Conservation (phyloP, 2,113 vertebrate species). For the Saimiri boliviensis region DNA sequence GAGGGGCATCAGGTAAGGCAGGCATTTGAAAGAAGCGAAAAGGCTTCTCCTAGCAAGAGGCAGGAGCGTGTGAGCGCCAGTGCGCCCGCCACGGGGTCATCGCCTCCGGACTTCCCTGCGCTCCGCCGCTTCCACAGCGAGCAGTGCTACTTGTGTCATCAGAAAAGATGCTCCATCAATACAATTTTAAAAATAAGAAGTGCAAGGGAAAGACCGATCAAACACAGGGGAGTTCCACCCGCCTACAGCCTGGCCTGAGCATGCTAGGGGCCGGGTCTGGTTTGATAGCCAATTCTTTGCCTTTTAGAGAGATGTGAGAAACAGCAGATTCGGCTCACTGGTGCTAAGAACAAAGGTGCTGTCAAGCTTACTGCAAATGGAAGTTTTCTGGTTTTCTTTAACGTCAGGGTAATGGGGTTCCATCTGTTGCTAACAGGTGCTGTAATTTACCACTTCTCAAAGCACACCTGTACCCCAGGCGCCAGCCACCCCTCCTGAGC, state of each 20-base stretch:
- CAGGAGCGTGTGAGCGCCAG: background rate
- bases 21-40: background rate
- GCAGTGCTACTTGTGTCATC: background rate
- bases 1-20: background rate
- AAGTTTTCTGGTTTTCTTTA: background rate
- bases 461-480: background rate
- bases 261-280: accelerated
- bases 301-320: slow-evolving; percentile 45
- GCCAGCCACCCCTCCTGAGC: background rate
- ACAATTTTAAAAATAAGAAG: slow-evolving; percentile 3
- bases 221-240: background rate
- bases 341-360: background rate
- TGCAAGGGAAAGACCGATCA: background rate
- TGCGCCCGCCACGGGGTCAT: accelerated
- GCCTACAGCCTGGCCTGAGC: background rate
- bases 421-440: background rate
- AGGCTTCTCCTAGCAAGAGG: background rate
- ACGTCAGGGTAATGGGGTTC: background rate
- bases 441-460: background rate
- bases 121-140: background rate
- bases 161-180: background rate
- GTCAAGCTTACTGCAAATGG: background rate
- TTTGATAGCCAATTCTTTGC: background rate
- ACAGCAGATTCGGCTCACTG: background rate
- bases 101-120: background rate